Evolutionary conservation across 2,797 vertebrate genomes (phyloP).

Genomic region (Enteromius viviparus): DNA sequence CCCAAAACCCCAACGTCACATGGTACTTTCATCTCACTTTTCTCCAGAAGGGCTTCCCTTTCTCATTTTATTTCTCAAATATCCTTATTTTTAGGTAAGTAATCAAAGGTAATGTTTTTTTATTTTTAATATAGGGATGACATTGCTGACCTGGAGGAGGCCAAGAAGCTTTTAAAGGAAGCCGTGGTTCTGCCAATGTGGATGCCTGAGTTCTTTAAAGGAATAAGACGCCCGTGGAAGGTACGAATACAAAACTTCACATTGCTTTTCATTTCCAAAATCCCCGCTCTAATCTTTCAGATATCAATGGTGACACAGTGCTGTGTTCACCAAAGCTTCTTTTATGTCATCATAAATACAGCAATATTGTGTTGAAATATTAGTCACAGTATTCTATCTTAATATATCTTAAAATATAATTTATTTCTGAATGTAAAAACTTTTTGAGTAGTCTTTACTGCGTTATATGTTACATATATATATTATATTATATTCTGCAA

Average conservation of each 20-base stretch:
- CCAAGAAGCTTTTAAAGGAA: conserved; percentile 95
- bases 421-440: not conserved
- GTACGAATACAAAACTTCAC: conserved; percentile 68
- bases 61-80: not conserved
- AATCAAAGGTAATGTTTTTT: not conserved
- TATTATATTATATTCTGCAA: not conserved
- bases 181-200: conserved; percentile 97
- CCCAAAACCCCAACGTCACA: conserved; percentile 94
- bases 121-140: conserved; percentile 82
- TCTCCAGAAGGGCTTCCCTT: not conserved
- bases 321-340: not conserved
- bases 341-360: not conserved
- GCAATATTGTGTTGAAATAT: not conserved
- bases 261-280: not conserved
- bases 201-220: conserved; percentile 99
- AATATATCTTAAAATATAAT: not conserved
- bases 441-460: not conserved
- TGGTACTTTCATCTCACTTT: conserved; percentile 71
- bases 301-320: not conserved
- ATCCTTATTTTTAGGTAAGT: not conserved
- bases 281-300: not conserved
- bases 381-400: not conserved
- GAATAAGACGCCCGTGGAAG: conserved; percentile 96
- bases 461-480: not conserved
- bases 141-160: conserved; percentile 93